Conservation (phyloP, 2,797 vertebrate genomes). For the Denticeps clupeoides region DNA sequence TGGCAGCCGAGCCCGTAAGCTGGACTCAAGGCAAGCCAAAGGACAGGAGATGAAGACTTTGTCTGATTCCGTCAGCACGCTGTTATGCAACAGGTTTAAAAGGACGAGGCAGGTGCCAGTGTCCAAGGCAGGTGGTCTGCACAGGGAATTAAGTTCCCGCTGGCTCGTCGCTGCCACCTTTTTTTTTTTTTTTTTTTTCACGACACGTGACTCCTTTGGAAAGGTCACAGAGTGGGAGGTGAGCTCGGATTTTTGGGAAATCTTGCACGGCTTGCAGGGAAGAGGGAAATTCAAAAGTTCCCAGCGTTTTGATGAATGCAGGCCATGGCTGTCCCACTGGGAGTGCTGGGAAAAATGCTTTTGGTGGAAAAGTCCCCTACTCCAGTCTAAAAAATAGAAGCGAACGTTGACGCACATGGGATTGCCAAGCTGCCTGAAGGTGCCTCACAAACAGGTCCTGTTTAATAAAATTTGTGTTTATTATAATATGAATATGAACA, state of each 20-base stretch:
- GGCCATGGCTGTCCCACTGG: slow-evolving; percentile 10
- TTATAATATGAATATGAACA: too few species aligned
- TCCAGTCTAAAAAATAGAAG: slow-evolving; percentile 8
- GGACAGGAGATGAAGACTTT: slow-evolving; percentile 4
- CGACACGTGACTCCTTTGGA: slow-evolving; percentile 14
- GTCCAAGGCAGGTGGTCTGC: slow-evolving; percentile 5
- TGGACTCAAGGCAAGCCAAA: slow-evolving; percentile 5
- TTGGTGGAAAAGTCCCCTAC: slow-evolving; percentile 14
- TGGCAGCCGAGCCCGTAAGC: slow-evolving; percentile 7
- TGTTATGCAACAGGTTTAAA: slow-evolving; percentile 21
- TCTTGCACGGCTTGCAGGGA: background rate
- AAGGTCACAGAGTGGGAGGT: slow-evolving; percentile 14
- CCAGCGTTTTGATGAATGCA: slow-evolving; percentile 11
- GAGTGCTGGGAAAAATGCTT: slow-evolving; percentile 15
- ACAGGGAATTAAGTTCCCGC: slow-evolving; percentile 6
- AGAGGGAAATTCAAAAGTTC: slow-evolving; percentile 19
- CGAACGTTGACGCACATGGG: background rate
- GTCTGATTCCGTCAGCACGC: background rate
- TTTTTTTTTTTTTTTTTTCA: background rate
- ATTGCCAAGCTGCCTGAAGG: background rate
- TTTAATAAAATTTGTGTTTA: too few species aligned
- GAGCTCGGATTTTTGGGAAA: slow-evolving; percentile 13
- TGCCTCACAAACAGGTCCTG: slow-evolving; percentile 11
- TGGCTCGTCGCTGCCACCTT: slow-evolving; percentile 2
- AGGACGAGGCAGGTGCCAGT: slow-evolving; percentile 5